phyloP scores from a whole-genome alignment of 2,888 invertebrate species.

The Drosophila testacea region DNA sequence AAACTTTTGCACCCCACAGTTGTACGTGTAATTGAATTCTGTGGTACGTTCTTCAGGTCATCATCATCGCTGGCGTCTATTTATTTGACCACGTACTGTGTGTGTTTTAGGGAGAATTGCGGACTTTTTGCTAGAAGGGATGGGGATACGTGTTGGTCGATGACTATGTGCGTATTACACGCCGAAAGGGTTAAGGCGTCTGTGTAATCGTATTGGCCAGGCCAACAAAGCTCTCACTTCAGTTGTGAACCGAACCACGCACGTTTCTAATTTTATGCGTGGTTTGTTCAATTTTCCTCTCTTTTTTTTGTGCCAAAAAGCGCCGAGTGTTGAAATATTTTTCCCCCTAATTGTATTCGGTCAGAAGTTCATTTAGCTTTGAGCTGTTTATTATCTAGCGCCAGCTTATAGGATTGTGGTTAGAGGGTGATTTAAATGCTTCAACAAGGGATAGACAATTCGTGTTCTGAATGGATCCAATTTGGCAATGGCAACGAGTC shows the following conservation, averaged over 20 bases:
- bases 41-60: slow-evolving; percentile 49
- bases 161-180: slow-evolving; percentile 74
- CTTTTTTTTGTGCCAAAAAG: slow-evolving; percentile 29
- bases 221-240: slow-evolving; percentile 63
- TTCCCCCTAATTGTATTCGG: slow-evolving; percentile 52
- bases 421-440: slow-evolving; percentile 34
- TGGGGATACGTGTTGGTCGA: slow-evolving; percentile 48
- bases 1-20: slow-evolving; percentile 42
- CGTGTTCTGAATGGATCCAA: slow-evolving; percentile 49
- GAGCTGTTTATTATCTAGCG: slow-evolving; percentile 74
- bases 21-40: slow-evolving; percentile 72
- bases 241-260: slow-evolving; percentile 45
- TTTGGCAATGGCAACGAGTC: slow-evolving; percentile 41
- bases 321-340: slow-evolving; percentile 38
- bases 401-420: slow-evolving; percentile 51
- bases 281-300: slow-evolving; percentile 67
- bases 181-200: slow-evolving; percentile 71
- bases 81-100: slow-evolving; percentile 78
- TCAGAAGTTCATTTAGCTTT: slow-evolving; percentile 73
- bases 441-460: slow-evolving; percentile 15
- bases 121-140: not conserved
- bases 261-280: slow-evolving; percentile 80
- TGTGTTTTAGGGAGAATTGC: slow-evolving; percentile 33
- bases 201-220: slow-evolving; percentile 73
- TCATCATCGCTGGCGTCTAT: slow-evolving; percentile 65